Conservation (phyloP, 2,797 vertebrate genomes). For the Phoebastria nigripes region DNA sequence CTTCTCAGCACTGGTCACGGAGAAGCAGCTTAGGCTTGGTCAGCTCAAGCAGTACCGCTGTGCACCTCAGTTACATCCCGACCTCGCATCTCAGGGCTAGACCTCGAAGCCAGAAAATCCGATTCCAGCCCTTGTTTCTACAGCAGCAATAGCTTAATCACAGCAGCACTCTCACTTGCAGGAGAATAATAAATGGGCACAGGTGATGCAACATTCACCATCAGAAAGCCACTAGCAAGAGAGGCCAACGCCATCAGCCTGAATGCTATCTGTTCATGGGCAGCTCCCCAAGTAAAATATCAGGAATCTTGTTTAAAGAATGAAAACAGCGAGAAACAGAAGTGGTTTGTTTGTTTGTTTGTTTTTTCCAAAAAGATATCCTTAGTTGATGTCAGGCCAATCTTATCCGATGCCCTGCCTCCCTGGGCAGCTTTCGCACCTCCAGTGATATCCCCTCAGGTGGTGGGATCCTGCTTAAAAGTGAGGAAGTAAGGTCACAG, state of each 20-base stretch:
- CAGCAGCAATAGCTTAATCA: not conserved
- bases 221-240: not conserved
- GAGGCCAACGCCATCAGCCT: not conserved
- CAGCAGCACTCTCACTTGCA: not conserved
- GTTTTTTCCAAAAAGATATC: not conserved
- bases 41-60: not conserved
- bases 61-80: not conserved
- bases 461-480: not conserved
- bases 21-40: not conserved
- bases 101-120: not conserved
- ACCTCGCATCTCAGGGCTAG: not conserved
- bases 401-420: not conserved
- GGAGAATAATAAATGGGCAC: not conserved
- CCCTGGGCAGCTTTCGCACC: not conserved
- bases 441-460: not conserved
- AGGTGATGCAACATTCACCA: not conserved
- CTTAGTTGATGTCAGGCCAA: not conserved
- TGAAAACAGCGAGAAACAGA: not conserved
- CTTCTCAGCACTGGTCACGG: not conserved
- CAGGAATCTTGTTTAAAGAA: not conserved
- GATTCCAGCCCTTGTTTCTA: not conserved
- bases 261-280: not conserved
- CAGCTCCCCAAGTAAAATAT: not conserved
- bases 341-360: not conserved
- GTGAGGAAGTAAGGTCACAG: not conserved